These are phyloP conservation scores for Noctilio leporinus DNA, from an alignment of 2,113 vertebrate species.

Conservation along the genomic window DNA sequence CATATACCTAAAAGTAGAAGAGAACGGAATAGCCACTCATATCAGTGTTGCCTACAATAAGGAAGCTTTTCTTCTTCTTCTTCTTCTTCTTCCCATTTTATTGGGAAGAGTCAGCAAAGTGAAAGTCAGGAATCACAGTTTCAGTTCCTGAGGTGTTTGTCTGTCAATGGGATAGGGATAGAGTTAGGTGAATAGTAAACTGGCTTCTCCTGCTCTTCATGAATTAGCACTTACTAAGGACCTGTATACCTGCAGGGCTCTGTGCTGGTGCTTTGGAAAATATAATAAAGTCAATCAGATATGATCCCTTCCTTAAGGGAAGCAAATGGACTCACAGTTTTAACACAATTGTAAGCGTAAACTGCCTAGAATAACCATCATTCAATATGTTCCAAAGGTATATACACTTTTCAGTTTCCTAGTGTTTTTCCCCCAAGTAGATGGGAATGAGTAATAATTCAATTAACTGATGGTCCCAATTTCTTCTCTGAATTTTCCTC, in stretches of 20 bases:
- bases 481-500: background rate
- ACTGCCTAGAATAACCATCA: constrained; percentile 26
- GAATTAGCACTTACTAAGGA: background rate
- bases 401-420: background rate
- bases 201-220: background rate
- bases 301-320: background rate
- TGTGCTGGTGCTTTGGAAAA: background rate
- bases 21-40: background rate
- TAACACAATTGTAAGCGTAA: constrained; percentile 4
- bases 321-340: background rate
- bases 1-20: background rate
- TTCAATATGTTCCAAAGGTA: constrained; percentile 10
- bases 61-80: background rate
- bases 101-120: background rate
- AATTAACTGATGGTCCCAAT: background rate
- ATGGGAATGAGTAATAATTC: background rate
- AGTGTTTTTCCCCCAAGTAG: background rate
- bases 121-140: background rate
- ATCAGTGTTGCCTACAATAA: background rate
- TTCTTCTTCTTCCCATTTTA: background rate
- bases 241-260: background rate
- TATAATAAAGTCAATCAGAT: background rate
- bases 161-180: background rate
- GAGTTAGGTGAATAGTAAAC: background rate
- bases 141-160: background rate